Base-by-base conservation (phyloP, 2,888 invertebrate species). In the Rhagonycha lutea region DNA sequence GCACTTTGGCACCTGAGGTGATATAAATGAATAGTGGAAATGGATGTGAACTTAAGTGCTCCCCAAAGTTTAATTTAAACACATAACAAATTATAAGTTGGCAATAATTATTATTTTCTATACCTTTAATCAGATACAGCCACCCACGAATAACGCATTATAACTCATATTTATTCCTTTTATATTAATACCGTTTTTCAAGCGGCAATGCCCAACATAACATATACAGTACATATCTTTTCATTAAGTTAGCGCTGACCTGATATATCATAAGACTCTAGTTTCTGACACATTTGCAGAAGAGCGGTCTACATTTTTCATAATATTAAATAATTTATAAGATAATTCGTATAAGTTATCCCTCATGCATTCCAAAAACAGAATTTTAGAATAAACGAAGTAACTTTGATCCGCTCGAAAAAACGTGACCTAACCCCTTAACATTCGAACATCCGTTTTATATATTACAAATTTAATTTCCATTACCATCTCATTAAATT, bases 161-260 rank as follows among this genome's bases (percentile, higher is more conserved):
- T 81, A 80, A 79, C 77, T 79, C 79, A 76, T 79, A 81, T 82
- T 82, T 83, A 82, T 83, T 83, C 82, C 82, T 84, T 79, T 80
- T 84, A 83, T 84, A 83, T 84, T 84, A 84, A 85, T 84, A 83
- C 82, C 81, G 82, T 85, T 85, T 84, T 85, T 84, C 82, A 82
- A 80, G 80, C 80, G 80, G 83, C 82, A 82, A 79, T 80, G 80
- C 76, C 78, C 81, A 74, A 80, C 83, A 83, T 84, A 84, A 85
- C 84, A 83, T 85, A 86, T 85, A 86, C 84, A 86, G 83, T 86
- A 86, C 86, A 86, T 86, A 86, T 86, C 86, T 86, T 86, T 86
- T 86, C 86, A 86, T 86, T 86, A 86, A 86, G 83, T 86, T 84
- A 84, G 84, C 84, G 84, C 82, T 83, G 82, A 80, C 73, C 84